Base-by-base conservation (phyloP, 1,140 invertebrate species). In the Drosophila neocordata region DNA sequence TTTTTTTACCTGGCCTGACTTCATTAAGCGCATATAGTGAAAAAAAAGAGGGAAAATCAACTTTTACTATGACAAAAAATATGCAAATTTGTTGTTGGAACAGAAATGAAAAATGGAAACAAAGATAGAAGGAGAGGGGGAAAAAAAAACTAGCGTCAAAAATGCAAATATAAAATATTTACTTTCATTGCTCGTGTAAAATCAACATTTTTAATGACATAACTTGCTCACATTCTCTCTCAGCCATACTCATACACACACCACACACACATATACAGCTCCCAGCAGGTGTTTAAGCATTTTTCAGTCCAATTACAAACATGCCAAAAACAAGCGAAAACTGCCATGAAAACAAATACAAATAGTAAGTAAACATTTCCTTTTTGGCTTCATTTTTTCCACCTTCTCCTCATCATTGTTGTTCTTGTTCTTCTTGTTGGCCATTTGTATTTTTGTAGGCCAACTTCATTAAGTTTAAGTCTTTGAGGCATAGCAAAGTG, bases 161-260 rank as follows among this genome's bases (percentile, higher is more conserved):
- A 83, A 87, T 87, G 82, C 75, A 87, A 88, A 87, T 88, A 85
- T 87, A 88, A 87, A 85, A 85, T 87, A 87, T 87, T 78, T 79
- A 87, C 82, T 83, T 88, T 68, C 75, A 74, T 60, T 77, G 41
- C 65, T 79, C 74, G 83, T 88, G 82, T 73, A 79, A 88, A 83
- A 79, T 88, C 70, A 81, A 69, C 82, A 82, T 87, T 82, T 87
- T 87, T 88, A 84, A 87, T 87, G 81, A 44, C 72, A 70, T 69
- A 75, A 75, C 73, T 65, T 73, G 65, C 72, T 53, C 58, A 24
- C 58, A 73, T 31, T 31, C 6, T 31, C 27, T 31, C 27, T 24
- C 31, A 44, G n/a, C 48, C 48, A 51, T 31, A 13, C 62, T 12
- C 48, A 38, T n/a, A 27, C 31, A 44, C 48, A 59, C 48, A 58